Evolutionary conservation across 2,888 invertebrate genomes (phyloP).

Genomic region (Orthonychiurus folsomi): DNA sequence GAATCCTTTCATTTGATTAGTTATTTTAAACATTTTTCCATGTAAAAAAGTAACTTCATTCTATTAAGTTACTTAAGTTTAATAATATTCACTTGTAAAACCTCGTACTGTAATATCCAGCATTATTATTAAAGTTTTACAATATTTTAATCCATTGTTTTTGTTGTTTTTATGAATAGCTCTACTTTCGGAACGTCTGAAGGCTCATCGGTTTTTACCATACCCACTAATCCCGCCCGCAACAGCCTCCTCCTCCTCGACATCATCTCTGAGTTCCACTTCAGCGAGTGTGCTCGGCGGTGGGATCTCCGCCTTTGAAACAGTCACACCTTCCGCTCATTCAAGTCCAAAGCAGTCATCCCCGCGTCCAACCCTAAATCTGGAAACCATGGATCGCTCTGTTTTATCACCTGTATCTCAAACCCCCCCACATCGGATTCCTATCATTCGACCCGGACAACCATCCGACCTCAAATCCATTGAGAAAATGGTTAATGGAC

Average conservation of each 20-base stretch:
- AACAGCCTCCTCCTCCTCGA: constrained; percentile 44
- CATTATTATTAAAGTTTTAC: too few relatives aligned
- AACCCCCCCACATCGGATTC: constrained; percentile 18
- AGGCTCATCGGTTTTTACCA: constrained; percentile 74
- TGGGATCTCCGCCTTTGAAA: constrained; percentile 73
- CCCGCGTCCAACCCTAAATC: constrained; percentile 42
- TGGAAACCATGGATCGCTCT: constrained; percentile 19
- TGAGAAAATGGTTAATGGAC: constrained; percentile 94
- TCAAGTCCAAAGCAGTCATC: constrained; percentile 49
- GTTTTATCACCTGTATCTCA: constrained; percentile 14
- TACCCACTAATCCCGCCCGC: constrained; percentile 63
- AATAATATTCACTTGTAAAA: too few relatives aligned
- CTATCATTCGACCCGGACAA: constrained; percentile 24
- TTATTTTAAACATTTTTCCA: too few relatives aligned
- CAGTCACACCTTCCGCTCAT: constrained; percentile 66
- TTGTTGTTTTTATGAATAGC: constrained; percentile 40
- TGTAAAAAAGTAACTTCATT: too few relatives aligned
- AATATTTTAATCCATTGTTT: too few relatives aligned
- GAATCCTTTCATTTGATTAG: too few relatives aligned
- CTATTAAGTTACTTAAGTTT: too few relatives aligned
- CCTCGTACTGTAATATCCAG: too few relatives aligned
- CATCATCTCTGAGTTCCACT: constrained; percentile 40
- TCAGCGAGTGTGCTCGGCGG: constrained; percentile 46
- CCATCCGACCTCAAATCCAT: constrained; percentile 81
- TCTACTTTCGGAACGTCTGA: constrained; percentile 46